Evolutionary conservation across 2,113 vertebrate genomes (phyloP), one percentile per base, ranked within the genome.

Genomic region (Furnarius figulus): DNA sequence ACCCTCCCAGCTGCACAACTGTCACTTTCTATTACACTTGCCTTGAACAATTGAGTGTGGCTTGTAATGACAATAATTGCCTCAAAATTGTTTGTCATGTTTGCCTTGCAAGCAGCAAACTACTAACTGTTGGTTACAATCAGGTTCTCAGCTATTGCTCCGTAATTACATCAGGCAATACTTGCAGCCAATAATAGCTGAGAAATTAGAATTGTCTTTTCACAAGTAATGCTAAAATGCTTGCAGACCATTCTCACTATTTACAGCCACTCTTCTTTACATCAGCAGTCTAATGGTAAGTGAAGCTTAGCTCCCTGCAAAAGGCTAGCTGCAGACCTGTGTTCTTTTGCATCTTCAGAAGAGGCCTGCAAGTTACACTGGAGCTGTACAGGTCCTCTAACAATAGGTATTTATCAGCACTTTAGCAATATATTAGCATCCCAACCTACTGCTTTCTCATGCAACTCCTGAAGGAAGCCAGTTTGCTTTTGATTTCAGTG

Each of bases 11-110:
- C 95, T 97, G 95, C 91, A 79, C 91, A 95, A 96, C 95, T 97
- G 97, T 97, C 97, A 94, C 93, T 96, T 97, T 93, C 74, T 94
- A 97, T 97, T 97, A 96, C 0, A 3, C 66, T 86, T 90, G 76
- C 85, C 95, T 89, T 85, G 89, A 96, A 97, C 95, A 97, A 93
- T 88, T 82, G 90, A 96, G 89, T 94, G 85, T 95, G 94, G 70
- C 93, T 94, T 92, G 92, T 97, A 97, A 97, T 97, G 96, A 94
- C 95, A 97, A 94, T 96, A 97, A 95, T 97, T 97, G 94, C 94
- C 84, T 96, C 95, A 95, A 86, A 97, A 96, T 96, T 96, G 90
- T 97, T 97, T 97, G 89, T 95, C 95, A 71, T 97, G 97, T 97
- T 97, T 95, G 93, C 81, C 97, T 95, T 97, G 97, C 96, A 97